Evolutionary conservation across 1,140 invertebrate species (phyloP).

Genomic region (Hermetia illucens): DNA sequence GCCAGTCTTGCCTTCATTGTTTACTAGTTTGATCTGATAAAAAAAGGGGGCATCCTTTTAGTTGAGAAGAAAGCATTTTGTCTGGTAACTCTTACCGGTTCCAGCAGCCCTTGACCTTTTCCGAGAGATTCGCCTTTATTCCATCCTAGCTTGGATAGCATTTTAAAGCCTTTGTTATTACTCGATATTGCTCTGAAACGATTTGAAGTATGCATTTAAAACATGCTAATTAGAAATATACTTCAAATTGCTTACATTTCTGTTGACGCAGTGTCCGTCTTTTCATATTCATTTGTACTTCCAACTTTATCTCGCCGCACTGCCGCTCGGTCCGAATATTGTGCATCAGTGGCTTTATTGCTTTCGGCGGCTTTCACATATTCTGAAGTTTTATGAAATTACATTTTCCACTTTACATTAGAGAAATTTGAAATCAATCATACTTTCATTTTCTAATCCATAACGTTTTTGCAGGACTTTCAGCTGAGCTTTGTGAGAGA

Average conservation of each 20-base stretch:
- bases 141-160: slow-evolving; percentile 87
- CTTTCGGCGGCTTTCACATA: slow-evolving; percentile 11
- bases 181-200: slow-evolving; percentile 51
- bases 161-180: slow-evolving; percentile 77
- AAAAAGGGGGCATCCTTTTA: not conserved
- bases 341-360: slow-evolving; percentile 15
- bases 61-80: slow-evolving; percentile 16
- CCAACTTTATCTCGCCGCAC: slow-evolving; percentile 58
- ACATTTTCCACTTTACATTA: too few species aligned
- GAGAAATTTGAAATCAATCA: slow-evolving; percentile 20
- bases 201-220: slow-evolving; percentile 1
- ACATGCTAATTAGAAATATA: not conserved
- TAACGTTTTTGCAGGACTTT: slow-evolving; percentile 71
- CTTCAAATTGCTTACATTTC: slow-evolving; percentile 47
- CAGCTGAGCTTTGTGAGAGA: slow-evolving; percentile 50
- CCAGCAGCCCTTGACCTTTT: slow-evolving; percentile 52
- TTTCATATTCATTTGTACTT: slow-evolving; percentile 66
- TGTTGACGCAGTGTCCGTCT: slow-evolving; percentile 64
- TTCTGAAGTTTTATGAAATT: slow-evolving; percentile 1
- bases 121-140: slow-evolving; percentile 73
- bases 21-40: slow-evolving; percentile 22
- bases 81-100: slow-evolving; percentile 83
- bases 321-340: slow-evolving; percentile 67
- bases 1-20: slow-evolving; percentile 23
- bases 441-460: slow-evolving; percentile 45